Evolutionary conservation across 2,797 vertebrate species (phyloP), one percentile per base, ranked within the genome.

Genomic region (Heliangelus exortis): DNA sequence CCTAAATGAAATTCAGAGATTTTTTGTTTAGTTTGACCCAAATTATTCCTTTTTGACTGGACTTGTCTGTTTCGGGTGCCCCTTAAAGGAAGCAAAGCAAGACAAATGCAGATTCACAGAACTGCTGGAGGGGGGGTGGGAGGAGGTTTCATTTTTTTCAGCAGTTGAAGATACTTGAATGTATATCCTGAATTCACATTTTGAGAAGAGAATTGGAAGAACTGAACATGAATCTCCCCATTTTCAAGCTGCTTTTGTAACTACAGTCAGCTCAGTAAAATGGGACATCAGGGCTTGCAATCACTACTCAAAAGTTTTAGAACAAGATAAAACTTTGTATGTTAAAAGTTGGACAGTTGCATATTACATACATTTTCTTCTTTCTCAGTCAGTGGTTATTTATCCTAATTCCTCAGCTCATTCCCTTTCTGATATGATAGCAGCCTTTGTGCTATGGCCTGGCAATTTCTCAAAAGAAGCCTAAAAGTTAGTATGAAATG

Each of bases 181-280:
- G 89, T 78, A 12, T 3, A 65, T 54, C 26, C 54, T 61, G 23
- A 76, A 55, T 50, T 92, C 26, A 39, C 29, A 39, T 10, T 69
- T 71, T 50, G 36, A 48, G 23, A 74, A 67, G 45, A 82, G 23
- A 68, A 33, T 7, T 33, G 57, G 18, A 22, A 77, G n/a, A 65
- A 58, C 23, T 65, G 33, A 74, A 71, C 0, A 2, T 58, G 15
- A 14, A 26, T 89, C 18, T 58, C 72, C 8, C 5, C 50, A 7
- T 10, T 15, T 72, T 26, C 29, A 51, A 68, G 54, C 29, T 13
- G 19, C 5, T 31, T 90, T 84, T 58, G 10, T 51, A 62, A 48
- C 29, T 66, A 41, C 0, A 0, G 82, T 11, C 29, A 0, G 0
- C 39, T 76, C 8, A 1, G 10, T 34, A n/a, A 73, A 81, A 87